These are phyloP conservation scores for Odontamblyopus lacepedii DNA, from an alignment of 2,797 vertebrate species.

Conservation along the genomic window DNA sequence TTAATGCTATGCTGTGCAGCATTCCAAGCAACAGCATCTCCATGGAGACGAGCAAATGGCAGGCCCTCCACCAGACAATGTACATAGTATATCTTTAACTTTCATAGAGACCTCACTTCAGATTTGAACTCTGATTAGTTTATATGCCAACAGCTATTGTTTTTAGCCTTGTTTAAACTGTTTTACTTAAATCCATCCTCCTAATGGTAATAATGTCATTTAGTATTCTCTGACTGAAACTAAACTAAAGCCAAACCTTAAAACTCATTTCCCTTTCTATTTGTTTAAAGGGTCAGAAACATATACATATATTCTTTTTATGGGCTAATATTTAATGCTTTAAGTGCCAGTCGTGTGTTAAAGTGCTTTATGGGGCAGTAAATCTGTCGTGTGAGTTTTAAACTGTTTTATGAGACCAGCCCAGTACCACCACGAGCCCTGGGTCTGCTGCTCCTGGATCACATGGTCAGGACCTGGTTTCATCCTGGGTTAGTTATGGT, in stretches of 20 bases:
- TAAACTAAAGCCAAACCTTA: too few species aligned
- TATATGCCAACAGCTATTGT: too few species aligned
- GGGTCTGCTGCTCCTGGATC: not conserved
- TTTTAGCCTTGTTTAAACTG: too few species aligned
- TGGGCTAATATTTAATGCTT: not conserved
- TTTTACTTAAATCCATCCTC: too few species aligned
- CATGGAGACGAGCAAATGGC: too few species aligned
- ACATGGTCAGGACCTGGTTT: not conserved
- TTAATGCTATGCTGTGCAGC: not conserved
- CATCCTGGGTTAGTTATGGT: not conserved
- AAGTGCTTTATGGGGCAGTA: not conserved
- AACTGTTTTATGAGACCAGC: not conserved
- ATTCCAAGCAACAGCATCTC: too few species aligned
- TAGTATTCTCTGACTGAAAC: too few species aligned
- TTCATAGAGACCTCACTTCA: too few species aligned
- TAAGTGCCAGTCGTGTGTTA: not conserved
- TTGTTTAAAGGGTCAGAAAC: not conserved
- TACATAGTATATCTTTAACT: too few species aligned
- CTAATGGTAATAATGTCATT: too few species aligned
- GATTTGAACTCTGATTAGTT: too few species aligned
- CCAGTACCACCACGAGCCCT: not conserved
- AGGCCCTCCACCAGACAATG: too few species aligned
- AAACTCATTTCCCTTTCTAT: not conserved
- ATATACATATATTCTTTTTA: not conserved
- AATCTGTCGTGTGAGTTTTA: not conserved